Base-by-base conservation (phyloP, 64 coral and sea anemone genomes). In the Orbicella faveolata region DNA sequence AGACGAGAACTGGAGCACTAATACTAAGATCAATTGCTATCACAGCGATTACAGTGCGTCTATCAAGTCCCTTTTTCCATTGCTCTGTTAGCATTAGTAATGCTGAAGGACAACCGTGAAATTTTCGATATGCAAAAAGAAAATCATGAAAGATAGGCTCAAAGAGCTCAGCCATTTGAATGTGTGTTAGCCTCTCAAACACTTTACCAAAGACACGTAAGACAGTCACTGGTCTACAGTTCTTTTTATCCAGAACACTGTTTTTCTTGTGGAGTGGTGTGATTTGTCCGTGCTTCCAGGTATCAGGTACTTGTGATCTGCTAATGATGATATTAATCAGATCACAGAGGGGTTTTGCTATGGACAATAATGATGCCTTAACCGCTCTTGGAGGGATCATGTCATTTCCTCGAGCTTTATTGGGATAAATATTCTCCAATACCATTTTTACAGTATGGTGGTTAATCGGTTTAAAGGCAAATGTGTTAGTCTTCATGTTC, bases 281-380 rank as follows among this genome's bases (percentile, higher is more conserved):
- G 10, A 89, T 93, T 68, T 93, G 79, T 30, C 92, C 92, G 21
- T 83, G 78, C 81, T 93, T 93, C 92, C 92, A 93, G 48, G 78
- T 83, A 15, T 82, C 79, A 15, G 92, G 92, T n/a, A 86, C 74
- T 12, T 91, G 72, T 19, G 86, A 88, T 35, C 72, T 88, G 15
- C 68, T 14, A 30, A 88, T 88, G 9, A 88, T 62, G 17, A 73
- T 63, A 75, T 75, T 88, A 21, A 88, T 74, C 41, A 88, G 69
- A 26, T 88, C 51, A 13, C 85, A 36, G 19, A 75, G 35, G n/a
- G 85, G 85, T 44, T 9, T 88, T 48, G 69, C 26, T 26, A 88
- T 88, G 13, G 85, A n/a, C 34, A 0, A 7, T 6, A 70, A 88
- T 13, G 77, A 90, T 39, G 9, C 88, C 51, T 80, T 90, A 8